Evolutionary conservation across 2,797 vertebrate genomes (phyloP), one percentile per base, ranked within the genome.

Genomic region (Hypotaenidia philippensis): DNA sequence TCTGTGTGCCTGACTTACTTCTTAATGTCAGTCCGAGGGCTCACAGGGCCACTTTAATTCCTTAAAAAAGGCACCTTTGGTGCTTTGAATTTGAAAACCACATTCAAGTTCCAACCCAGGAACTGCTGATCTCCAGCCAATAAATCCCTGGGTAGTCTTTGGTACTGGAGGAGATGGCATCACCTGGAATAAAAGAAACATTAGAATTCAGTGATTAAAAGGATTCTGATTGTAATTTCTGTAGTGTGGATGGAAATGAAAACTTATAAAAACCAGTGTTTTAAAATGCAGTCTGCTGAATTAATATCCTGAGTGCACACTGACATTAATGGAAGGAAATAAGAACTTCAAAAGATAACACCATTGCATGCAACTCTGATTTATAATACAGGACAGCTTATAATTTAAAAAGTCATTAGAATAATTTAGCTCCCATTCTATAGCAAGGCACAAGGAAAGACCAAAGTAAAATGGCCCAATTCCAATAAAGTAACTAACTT

Each of bases 51-150:
- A 98, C 53, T 96, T 96, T 68, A 99, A 45, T 2, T 98, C 96
- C 45, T 94, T 98, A 29, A 94, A 27, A 8, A 98, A 98, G 13
- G 97, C 82, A 34, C 98, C 97, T 76, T 98, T 99, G 96, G 97
- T 97, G 97, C 98, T 98, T 32, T 61, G 95, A 94, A 98, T 94
- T 27, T 71, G 89, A 20, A 53, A 63, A 12, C 91, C 96, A 0
- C 53, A 94, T 36, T 99, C 98, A 70, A 99, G 97, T 78, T 97
- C 96, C 52, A 98, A 93, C 31, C 83, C 97, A 0, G 98, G 95
- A 27, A 97, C 95, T 8, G 91, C 52, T 1, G 98, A 99, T 61
- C 98, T 97, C 99, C 99, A 99, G 49, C 99, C 99, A 45, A 99
- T 98, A 83, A 99, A 95, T 10, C 97, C 98, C 94, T 99, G 98